Evolutionary conservation across 2,888 invertebrate species (phyloP), one percentile per base, ranked within the genome.

Genomic region (Pyrochroa serraticornis): DNA sequence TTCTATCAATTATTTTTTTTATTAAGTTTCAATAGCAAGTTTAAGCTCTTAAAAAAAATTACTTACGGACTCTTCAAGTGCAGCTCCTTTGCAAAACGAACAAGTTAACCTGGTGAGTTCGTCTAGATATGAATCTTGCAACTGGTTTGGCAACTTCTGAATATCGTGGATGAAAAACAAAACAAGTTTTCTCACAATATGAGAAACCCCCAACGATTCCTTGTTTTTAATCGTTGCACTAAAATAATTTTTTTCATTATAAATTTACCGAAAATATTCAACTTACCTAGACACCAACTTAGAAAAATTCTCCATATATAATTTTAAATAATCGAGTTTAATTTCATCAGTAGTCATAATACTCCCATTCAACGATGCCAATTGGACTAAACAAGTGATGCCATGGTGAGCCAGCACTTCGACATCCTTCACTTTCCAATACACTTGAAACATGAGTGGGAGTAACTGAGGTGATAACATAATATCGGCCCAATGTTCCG

Each of bases 381-480:
- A 79, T 75, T 95, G 95, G 7, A 91, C 89, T 41, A 96, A 81
- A 77, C 95, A 94, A 48, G 86, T 90, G 54, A 95, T 79, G 0
- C 92, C 89, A 60, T 91, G 90, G 74, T 89, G 89, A 6, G 90
- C 86, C 68, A 94, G 81, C 39, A 89, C 87, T 13, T 89, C 87
- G 73, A 89, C 86, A 39, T 86, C 84, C 42, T 93, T 83, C 3
- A 94, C 89, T 80, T 91, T 91, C 84, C 89, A 87, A 77, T 94
- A 93, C 33, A 91, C 82, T 74, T 89, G 88, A 75, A 93, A 94
- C 80, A 93, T 91, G 35, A 94, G 77, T n/a, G 89, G 84, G 43
- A 92, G 77, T 9, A 93, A 80, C 62, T 86, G 84, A 1, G 90
- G 88, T 71, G 91, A 87, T 63, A 92, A 81, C 63, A 95, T 86